Evolutionary conservation across 2,888 invertebrate species (phyloP).

Genomic region (Mayetiola destructor): DNA sequence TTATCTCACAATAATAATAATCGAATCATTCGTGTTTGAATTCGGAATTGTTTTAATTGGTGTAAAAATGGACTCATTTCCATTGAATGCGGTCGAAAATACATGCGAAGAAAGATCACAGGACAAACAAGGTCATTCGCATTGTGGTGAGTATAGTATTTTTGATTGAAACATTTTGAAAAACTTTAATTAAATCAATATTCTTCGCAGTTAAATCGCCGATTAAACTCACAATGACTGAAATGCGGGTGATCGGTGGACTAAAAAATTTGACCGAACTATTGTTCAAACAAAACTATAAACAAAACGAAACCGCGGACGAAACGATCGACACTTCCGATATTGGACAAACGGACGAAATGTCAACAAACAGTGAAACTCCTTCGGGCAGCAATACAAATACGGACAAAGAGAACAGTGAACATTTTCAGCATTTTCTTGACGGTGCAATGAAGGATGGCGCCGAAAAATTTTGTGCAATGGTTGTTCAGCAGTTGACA

Average conservation of each 20-base stretch:
- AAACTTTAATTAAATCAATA: background rate
- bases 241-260: background rate
- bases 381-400: background rate
- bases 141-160: background rate
- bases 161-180: background rate
- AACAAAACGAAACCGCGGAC: background rate
- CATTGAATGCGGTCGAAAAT: constrained; percentile 5
- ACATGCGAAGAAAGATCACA: background rate
- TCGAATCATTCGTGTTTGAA: too few relatives aligned
- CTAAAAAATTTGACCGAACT: constrained; percentile 6
- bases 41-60: too few relatives aligned
- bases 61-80: background rate
- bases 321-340: background rate
- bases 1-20: too few relatives aligned
- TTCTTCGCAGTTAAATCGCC: background rate
- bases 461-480: background rate
- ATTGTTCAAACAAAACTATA: background rate
- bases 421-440: background rate
- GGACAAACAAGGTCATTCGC: background rate
- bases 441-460: background rate
- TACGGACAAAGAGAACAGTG: background rate
- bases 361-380: background rate
- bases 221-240: background rate
- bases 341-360: background rate
- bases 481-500: background rate